Percentiles rank a stretch among this genome's conserved stretches.
Evolutionary conservation across 2,888 invertebrate species (phyloP).

Genomic region (Metalampra italica): DNA sequence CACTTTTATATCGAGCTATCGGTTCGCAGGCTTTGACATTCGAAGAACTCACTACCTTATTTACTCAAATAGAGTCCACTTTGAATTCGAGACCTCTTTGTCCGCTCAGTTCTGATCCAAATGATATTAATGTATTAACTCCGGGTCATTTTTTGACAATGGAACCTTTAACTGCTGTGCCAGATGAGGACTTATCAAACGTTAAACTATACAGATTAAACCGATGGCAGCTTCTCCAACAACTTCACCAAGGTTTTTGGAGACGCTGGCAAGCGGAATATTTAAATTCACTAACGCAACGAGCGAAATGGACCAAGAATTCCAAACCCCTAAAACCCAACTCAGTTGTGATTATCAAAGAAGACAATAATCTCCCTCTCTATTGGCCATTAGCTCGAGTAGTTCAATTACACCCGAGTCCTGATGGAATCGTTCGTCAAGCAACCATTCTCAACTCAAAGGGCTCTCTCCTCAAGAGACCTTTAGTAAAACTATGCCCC

Average conservation of each 20-base stretch:
- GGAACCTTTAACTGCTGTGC: constrained; percentile 4
- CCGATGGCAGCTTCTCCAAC: background rate
- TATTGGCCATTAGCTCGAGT: background rate
- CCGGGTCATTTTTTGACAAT: constrained; percentile 11
- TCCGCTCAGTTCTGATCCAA: constrained; percentile 3
- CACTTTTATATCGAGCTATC: background rate
- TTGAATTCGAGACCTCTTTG: constrained; percentile 8
- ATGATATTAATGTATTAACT: constrained; percentile 11
- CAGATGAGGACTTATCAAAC: constrained; percentile 1
- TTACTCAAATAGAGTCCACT: constrained; percentile 5
- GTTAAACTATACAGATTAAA: background rate
- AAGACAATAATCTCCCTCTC: background rate
- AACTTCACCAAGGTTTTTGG: background rate
- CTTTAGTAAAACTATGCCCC: background rate
- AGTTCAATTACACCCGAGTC: background rate
- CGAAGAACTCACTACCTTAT: constrained; percentile 5
- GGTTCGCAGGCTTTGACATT: background rate
- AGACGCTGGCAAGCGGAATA: background rate
- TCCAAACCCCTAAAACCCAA: background rate
- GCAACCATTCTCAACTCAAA: background rate
- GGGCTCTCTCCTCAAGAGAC: background rate
- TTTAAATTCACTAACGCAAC: background rate
- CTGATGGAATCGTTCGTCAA: background rate
- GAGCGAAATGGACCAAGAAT: background rate
- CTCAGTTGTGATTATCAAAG: background rate